Conservation (phyloP, 2,797 vertebrate genomes). For the Dipus sagitta region DNA sequence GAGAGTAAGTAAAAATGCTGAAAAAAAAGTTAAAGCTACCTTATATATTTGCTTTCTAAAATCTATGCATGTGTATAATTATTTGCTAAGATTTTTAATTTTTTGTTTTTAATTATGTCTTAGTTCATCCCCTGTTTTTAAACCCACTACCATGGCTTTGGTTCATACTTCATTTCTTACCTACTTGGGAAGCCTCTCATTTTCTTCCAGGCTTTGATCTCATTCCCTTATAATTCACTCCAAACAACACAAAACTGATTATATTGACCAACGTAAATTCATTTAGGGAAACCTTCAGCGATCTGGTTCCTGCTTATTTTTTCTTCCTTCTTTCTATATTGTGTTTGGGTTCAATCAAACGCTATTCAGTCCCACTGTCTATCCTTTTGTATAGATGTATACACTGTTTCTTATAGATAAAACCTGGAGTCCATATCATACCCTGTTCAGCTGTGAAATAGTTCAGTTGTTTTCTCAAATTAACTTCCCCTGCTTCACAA, state of each 20-base stretch:
- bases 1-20: background rate
- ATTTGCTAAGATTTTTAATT: conserved; percentile 47
- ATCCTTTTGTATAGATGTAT: background rate
- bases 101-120: conserved; percentile 20
- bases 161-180: conserved; percentile 36
- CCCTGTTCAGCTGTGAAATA: background rate
- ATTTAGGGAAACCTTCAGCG: background rate
- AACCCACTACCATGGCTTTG: background rate
- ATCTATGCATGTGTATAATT: background rate
- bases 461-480: conserved; percentile 25
- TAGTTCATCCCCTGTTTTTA: conserved; percentile 8
- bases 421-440: background rate
- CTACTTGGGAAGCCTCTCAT: background rate
- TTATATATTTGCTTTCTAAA: conserved; percentile 30
- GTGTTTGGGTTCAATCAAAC: background rate
- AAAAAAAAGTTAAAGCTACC: conserved; percentile 16
- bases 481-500: conserved; percentile 11
- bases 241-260: background rate
- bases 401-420: background rate
- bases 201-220: background rate
- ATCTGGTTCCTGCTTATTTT: background rate
- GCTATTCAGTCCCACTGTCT: background rate
- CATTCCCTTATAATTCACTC: background rate
- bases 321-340: background rate
- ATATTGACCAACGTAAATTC: background rate